Percentiles rank a stretch among this genome's conserved stretches.
Evolutionary conservation across 2,797 vertebrate species (phyloP).

Genomic region (Cyclopterus lumpus): DNA sequence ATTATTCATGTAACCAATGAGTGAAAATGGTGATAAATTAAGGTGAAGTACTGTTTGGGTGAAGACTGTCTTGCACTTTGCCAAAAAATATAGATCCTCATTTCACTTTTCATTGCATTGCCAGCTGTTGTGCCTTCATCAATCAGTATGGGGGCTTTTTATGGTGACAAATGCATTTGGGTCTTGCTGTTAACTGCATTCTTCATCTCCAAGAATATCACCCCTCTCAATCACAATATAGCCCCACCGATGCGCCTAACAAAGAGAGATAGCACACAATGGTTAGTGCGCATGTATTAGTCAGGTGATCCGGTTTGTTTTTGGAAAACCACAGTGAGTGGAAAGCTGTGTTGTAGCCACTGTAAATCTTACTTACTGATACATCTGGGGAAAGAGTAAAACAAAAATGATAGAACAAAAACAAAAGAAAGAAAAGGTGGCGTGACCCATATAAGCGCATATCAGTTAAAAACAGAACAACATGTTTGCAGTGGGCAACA

Average conservation of each 20-base stretch:
- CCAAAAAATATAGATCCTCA: conserved; percentile 64
- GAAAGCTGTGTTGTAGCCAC: neutral
- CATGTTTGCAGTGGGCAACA: conserved; percentile 22
- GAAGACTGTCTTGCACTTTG: conserved; percentile 53
- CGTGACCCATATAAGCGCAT: conserved; percentile 9
- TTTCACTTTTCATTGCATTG: conserved; percentile 71
- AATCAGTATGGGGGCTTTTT: conserved; percentile 66
- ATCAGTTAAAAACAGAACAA: conserved; percentile 27
- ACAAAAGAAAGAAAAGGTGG: conserved; percentile 13
- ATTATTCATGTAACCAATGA: conserved; percentile 47
- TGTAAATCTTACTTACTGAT: neutral
- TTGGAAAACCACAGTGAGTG: neutral
- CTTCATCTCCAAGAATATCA: conserved; percentile 67
- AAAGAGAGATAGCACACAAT: conserved; percentile 35
- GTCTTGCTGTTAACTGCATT: conserved; percentile 71
- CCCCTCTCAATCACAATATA: conserved; percentile 62
- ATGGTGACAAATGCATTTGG: conserved; percentile 67
- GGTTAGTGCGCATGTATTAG: conserved; percentile 1
- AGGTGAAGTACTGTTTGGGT: conserved; percentile 50
- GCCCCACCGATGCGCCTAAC: conserved; percentile 36
- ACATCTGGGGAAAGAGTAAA: conserved; percentile 11
- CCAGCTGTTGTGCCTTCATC: conserved; percentile 72
- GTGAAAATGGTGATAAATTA: conserved; percentile 49
- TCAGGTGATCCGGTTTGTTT: conserved; percentile 13
- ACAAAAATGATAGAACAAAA: conserved; percentile 19